Evolutionary conservation across 2,888 invertebrate species (phyloP), one percentile per base, ranked within the genome.

Genomic region (Torymus tubicola): DNA sequence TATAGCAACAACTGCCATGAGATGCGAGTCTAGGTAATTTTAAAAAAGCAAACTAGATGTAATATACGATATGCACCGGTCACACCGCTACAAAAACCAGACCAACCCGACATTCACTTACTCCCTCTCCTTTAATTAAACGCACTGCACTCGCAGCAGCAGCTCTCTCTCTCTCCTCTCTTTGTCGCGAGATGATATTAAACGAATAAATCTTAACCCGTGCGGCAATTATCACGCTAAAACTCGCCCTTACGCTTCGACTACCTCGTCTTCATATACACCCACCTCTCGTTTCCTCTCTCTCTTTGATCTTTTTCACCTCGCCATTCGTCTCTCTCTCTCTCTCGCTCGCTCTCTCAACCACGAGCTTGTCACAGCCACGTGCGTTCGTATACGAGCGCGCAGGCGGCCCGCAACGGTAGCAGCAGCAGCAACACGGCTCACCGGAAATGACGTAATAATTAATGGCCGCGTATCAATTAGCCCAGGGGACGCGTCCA

Each of bases 401-500:
- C 42, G 78, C 78, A n/a, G n/a, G 24, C 24, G 24, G 24, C 24
- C 24, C 24, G 24, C 24, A 24, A 3, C n/a, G n/a, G n/a, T n/a
- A n/a, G n/a, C 24, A 24, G 24, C 24, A 24, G 24, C 24, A 24
- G 78, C 72, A 78, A 81, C 81, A 81, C 61, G 72, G 77, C 78
- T 78, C 87, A 85, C 85, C 87, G 88, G 86, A 88, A 90, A 89
- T 89, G 90, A 90, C 89, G 89, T 88, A 87, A 90, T 90, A 90
- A 90, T 90, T 90, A 90, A 90, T 90, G 88, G 89, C 86, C 85
- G 86, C 87, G 88, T 89, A 90, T 90, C 90, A 90, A 90, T 90
- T 90, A 89, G 87, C 87, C 84, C 83, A 81, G 80, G 85, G 84
- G 69, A 67, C 53, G 52, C 16, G 57, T 21, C 12, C 5, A n/a